Evolutionary conservation across 2,113 vertebrate genomes (phyloP).

Genomic region (Ctenodactylus gundi): DNA sequence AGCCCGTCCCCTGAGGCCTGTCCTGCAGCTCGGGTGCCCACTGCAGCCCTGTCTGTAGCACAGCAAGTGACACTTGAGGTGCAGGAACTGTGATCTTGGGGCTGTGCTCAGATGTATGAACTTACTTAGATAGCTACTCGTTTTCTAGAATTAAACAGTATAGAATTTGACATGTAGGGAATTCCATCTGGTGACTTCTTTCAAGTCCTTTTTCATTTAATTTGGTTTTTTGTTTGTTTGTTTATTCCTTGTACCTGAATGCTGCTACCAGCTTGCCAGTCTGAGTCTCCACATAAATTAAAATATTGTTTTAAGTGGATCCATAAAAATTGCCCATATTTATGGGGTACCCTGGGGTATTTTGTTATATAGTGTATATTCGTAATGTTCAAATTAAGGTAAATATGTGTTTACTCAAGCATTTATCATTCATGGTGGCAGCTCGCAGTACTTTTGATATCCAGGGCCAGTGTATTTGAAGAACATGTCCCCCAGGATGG

Average conservation of each 20-base stretch:
- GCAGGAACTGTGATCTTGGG: background rate
- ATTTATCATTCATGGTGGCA: background rate
- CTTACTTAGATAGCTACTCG: slow-evolving; percentile 34
- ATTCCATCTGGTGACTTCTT: background rate
- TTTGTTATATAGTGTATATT: background rate
- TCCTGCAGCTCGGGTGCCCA: too few relatives aligned
- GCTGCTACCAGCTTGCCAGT: background rate
- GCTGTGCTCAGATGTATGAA: background rate
- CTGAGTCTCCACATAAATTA: background rate
- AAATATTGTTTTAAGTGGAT: background rate
- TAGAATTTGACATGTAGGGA: background rate
- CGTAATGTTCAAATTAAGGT: background rate
- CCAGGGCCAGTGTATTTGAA: too few relatives aligned
- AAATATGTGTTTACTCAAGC: background rate
- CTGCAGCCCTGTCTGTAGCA: too few relatives aligned
- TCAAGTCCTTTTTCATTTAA: background rate
- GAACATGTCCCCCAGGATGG: too few relatives aligned
- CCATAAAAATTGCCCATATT: background rate
- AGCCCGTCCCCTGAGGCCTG: background rate
- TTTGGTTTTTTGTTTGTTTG: too few relatives aligned
- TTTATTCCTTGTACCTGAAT: slow-evolving; percentile 3
- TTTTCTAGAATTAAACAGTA: slow-evolving; percentile 33
- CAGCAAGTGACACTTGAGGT: background rate
- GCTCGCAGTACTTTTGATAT: too few relatives aligned
- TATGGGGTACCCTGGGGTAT: background rate